Evolutionary conservation across 2,113 vertebrate genomes (phyloP).

Genomic region (Beaufortia kweichowensis): DNA sequence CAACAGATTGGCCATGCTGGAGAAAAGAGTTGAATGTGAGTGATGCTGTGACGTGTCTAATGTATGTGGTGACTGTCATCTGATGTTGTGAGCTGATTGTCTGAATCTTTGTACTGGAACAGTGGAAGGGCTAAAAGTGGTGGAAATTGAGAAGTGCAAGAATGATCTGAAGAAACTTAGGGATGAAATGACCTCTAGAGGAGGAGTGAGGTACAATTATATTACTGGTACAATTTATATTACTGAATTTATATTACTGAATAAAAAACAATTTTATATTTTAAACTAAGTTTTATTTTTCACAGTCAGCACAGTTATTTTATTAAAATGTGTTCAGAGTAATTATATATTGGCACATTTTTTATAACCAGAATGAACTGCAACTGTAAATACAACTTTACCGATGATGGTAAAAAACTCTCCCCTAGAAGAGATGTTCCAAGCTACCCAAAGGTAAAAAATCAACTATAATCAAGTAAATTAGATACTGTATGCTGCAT

Average conservation of each 20-base stretch:
- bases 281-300: background rate
- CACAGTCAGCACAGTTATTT: background rate
- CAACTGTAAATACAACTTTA: constrained; percentile 86
- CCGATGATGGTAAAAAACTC: constrained; percentile 82
- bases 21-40: constrained; percentile 91
- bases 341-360: background rate
- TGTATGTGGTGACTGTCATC: background rate
- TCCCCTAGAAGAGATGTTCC: constrained; percentile 85
- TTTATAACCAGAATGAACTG: constrained; percentile 74
- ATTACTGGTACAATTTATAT: background rate
- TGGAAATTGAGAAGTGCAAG: constrained; percentile 97
- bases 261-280: background rate
- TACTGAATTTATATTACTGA: background rate
- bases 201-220: constrained; percentile 78
- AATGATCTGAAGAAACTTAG: constrained; percentile 91
- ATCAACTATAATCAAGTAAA: background rate
- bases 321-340: background rate
- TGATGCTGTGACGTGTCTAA: constrained; percentile 35
- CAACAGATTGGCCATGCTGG: constrained; percentile 87
- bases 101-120: constrained; percentile 58
- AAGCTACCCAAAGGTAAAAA: constrained; percentile 85
- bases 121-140: constrained; percentile 94
- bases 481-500: background rate
- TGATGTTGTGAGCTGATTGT: background rate
- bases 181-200: constrained; percentile 88